Percentiles rank a stretch among this genome's conserved stretches.
Evolutionary conservation across 2,113 vertebrate species (phyloP).

Genomic region (Pipra filicauda): DNA sequence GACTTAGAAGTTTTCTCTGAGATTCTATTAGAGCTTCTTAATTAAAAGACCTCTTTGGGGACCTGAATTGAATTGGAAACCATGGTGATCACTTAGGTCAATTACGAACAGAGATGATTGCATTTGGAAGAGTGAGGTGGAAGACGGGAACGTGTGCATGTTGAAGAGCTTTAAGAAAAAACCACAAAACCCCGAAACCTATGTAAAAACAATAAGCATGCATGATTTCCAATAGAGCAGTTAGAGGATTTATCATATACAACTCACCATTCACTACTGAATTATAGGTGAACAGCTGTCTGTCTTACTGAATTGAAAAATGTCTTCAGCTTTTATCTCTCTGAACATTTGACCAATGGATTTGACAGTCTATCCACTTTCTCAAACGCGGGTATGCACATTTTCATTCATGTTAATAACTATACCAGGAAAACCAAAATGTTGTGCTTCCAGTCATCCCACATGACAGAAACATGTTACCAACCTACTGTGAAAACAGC

Average conservation of each 20-base stretch:
- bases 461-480: background rate
- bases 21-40: slow-evolving; percentile 50
- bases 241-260: background rate
- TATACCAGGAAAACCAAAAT: background rate
- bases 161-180: background rate
- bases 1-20: background rate
- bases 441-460: background rate
- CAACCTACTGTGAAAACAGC: background rate
- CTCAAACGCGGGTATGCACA: background rate
- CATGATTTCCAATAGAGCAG: background rate
- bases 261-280: background rate
- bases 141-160: background rate
- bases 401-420: background rate
- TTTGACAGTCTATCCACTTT: background rate
- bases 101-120: slow-evolving; percentile 1
- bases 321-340: background rate
- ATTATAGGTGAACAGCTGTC: background rate
- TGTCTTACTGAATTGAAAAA: background rate
- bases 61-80: slow-evolving; percentile 53
- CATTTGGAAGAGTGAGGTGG: slow-evolving; percentile 1
- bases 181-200: background rate
- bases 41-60: slow-evolving; percentile 56
- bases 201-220: background rate
- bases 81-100: slow-evolving; percentile 42
- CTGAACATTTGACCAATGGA: background rate